Conservation (phyloP, 1,140 invertebrate genomes). For the Limonius californicus region DNA sequence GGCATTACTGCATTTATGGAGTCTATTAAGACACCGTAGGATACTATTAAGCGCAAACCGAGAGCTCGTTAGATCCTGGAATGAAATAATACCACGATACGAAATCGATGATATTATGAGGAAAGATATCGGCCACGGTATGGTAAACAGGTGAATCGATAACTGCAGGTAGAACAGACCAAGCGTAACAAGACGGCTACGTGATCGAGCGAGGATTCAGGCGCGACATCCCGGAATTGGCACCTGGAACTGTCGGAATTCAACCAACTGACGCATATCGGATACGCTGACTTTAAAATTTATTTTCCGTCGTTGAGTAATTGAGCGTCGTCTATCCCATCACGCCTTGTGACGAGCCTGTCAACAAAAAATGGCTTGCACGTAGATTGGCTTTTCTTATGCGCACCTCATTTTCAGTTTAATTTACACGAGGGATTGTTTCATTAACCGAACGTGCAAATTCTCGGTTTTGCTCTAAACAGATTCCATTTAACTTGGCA, state of each 20-base stretch:
- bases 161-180: not conserved
- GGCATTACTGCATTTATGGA: not conserved
- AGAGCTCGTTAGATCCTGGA: not conserved
- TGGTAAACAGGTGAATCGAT: constrained; percentile 1
- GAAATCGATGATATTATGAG: too few species aligned
- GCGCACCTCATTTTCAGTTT: not conserved
- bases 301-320: constrained; percentile 9
- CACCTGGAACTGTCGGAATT: constrained; percentile 4
- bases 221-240: not conserved
- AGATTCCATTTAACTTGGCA: too few species aligned
- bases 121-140: not conserved
- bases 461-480: too few species aligned
- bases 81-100: too few species aligned
- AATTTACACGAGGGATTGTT: not conserved
- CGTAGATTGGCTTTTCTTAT: constrained; percentile 7
- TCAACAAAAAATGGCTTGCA: constrained; percentile 5
- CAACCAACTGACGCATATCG: constrained; percentile 7
- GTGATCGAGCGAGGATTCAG: not conserved
- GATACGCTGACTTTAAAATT: constrained; percentile 8
- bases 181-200: not conserved
- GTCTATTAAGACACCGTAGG: not conserved
- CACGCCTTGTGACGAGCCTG: not conserved
- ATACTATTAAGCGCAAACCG: not conserved
- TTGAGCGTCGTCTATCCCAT: constrained; percentile 11
- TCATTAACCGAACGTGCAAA: not conserved